Percentiles rank a stretch among this genome's conserved stretches.
Conservation (phyloP, 2,797 vertebrate genomes). For the Aldrovandia affinis region DNA sequence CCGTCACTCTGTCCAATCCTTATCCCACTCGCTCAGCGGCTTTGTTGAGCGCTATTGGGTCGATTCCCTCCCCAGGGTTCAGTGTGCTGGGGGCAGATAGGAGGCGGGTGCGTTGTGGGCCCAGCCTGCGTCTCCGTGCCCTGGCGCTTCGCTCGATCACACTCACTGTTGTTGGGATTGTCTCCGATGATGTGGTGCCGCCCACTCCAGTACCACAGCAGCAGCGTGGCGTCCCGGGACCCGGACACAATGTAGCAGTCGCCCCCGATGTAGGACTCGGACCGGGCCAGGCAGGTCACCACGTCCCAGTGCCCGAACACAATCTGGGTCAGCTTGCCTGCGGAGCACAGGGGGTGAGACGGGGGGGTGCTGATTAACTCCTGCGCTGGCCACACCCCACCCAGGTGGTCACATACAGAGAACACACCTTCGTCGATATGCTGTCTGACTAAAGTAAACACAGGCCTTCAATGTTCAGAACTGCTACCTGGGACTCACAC, state of each 20-base stretch:
- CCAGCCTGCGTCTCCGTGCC: not conserved
- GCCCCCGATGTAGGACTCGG: constrained; percentile 94
- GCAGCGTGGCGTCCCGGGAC: constrained; percentile 92
- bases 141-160: not conserved
- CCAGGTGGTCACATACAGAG: not conserved
- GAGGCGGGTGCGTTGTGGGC: too few species aligned
- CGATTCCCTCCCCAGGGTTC: too few species aligned
- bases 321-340: constrained; percentile 94
- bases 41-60: too few species aligned
- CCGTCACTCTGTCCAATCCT: too few species aligned
- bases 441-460: too few species aligned
- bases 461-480: too few species aligned
- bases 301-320: constrained; percentile 96
- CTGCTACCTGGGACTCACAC: too few species aligned
- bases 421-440: not conserved
- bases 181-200: constrained; percentile 92
- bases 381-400: not conserved
- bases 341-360: not conserved
- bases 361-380: not conserved
- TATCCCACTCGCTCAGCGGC: too few species aligned
- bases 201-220: constrained; percentile 98
- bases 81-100: too few species aligned
- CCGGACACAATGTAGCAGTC: constrained; percentile 95
- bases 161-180: constrained; percentile 62
- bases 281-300: constrained; percentile 91